phyloP scores from a whole-genome alignment of 2,797 vertebrate species.

The Xiphorhynchus erythropygius region DNA sequence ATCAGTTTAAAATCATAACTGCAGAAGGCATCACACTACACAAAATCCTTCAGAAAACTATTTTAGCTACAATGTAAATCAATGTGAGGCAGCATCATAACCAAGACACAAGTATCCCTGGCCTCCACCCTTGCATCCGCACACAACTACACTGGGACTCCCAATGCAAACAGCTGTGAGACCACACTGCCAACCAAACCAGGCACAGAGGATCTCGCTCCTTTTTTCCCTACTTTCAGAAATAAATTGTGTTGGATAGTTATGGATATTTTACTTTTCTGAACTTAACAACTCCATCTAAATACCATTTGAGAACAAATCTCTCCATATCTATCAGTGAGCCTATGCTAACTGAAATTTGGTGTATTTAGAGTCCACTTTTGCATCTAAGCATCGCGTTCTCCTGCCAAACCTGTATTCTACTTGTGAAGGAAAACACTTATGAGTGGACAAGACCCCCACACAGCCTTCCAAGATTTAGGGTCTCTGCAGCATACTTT shows the following conservation, averaged over 20 bases:
- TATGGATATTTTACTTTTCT: background rate
- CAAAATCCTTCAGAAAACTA: background rate
- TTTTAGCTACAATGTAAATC: background rate
- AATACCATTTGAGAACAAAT: background rate
- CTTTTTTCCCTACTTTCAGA: background rate
- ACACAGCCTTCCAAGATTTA: background rate
- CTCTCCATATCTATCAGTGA: background rate
- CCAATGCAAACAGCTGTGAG: background rate
- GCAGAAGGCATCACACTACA: background rate
- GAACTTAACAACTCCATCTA: background rate
- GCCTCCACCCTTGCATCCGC: background rate
- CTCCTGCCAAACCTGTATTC: background rate
- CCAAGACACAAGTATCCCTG: background rate
- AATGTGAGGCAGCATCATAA: fast-evolving
- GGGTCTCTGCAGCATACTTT: background rate
- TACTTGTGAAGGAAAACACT: background rate
- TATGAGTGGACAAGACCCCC: background rate
- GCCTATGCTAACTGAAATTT: background rate
- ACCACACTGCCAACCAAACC: background rate
- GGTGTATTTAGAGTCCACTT: background rate
- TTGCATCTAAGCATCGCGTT: background rate
- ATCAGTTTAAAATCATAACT: background rate
- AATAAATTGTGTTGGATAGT: background rate
- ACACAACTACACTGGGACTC: background rate
- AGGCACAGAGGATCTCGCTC: background rate